Evolutionary conservation across 2,797 vertebrate species (phyloP).

Genomic region (Glyptemys insculpta): DNA sequence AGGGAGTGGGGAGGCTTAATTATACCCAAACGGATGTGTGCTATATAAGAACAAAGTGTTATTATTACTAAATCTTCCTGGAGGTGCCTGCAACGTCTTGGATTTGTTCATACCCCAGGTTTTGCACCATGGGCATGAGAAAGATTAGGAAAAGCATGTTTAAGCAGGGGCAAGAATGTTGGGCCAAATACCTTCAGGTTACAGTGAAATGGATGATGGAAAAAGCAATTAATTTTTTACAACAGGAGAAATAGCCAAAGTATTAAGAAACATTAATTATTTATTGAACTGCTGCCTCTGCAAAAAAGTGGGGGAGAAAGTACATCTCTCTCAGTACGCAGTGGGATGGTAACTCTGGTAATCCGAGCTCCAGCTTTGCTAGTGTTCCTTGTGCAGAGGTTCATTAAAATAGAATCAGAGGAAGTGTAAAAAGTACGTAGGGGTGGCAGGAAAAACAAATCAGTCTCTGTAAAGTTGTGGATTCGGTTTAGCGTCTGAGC

Average conservation of each 20-base stretch:
- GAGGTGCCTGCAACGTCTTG: constrained; percentile 63
- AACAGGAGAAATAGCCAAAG: constrained; percentile 78
- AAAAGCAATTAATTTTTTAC: constrained; percentile 84
- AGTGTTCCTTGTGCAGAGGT: constrained; percentile 50
- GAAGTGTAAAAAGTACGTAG: constrained; percentile 29
- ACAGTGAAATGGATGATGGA: constrained; percentile 79
- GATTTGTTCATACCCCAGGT: constrained; percentile 67
- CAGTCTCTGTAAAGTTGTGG: neutral
- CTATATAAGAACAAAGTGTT: constrained; percentile 38
- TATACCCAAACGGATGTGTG: constrained; percentile 64
- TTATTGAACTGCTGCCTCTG: constrained; percentile 81
- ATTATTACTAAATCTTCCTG: constrained; percentile 65
- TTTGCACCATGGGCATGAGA: constrained; percentile 70
- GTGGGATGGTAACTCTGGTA: constrained; percentile 54
- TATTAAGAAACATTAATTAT: constrained; percentile 84
- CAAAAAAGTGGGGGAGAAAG: constrained; percentile 6
- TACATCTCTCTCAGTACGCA: constrained; percentile 33
- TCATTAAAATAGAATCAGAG: constrained; percentile 58
- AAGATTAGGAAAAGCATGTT: constrained; percentile 70
- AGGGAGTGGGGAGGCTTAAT: constrained; percentile 43
- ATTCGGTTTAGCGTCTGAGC: neutral
- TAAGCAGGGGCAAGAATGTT: constrained; percentile 55
- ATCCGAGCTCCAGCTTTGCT: constrained; percentile 57
- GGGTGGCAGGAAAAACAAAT: neutral
- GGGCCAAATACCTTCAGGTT: constrained; percentile 78